Conservation (phyloP, 2,888 invertebrate genomes). For the Dioctria linearis region DNA sequence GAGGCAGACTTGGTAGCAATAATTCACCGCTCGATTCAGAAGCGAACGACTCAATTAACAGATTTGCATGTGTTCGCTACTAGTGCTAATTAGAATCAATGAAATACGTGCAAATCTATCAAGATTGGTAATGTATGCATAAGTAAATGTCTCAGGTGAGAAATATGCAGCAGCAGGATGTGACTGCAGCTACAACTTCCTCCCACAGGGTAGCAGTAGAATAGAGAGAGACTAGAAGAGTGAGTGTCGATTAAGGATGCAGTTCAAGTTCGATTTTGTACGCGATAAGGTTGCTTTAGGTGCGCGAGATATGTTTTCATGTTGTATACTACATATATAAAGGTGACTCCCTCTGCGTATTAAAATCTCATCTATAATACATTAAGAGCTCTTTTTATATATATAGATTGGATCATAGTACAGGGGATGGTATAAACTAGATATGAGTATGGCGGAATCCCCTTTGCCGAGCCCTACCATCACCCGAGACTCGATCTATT, state of each 20-base stretch:
- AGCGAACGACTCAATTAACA: conserved; percentile 56
- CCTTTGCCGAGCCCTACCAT: background rate
- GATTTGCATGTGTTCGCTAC: conserved; percentile 55
- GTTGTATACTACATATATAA: no score
- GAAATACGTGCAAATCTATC: conserved; percentile 34
- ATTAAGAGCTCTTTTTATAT: conserved; percentile 53
- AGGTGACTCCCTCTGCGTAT: conserved; percentile 36
- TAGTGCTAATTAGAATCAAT: conserved; percentile 54
- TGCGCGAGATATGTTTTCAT: background rate
- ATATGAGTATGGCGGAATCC: no score
- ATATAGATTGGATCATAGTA: conserved; percentile 27
- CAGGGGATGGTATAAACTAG: background rate
- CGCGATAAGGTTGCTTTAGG: conserved; percentile 31
- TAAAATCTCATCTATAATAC: conserved; percentile 58
- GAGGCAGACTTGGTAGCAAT: conserved; percentile 34
- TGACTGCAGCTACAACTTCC: background rate
- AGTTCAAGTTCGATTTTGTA: conserved; percentile 2
- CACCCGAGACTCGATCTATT: background rate
- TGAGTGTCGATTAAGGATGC: background rate
- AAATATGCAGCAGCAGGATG: background rate
- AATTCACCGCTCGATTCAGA: conserved; percentile 38
- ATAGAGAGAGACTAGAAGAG: no score
- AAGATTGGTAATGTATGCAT: background rate
- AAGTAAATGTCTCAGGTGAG: background rate
- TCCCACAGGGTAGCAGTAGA: background rate